phyloP scores from a whole-genome alignment of 1,140 invertebrate species.

The Heliconius hewitsoni region DNA sequence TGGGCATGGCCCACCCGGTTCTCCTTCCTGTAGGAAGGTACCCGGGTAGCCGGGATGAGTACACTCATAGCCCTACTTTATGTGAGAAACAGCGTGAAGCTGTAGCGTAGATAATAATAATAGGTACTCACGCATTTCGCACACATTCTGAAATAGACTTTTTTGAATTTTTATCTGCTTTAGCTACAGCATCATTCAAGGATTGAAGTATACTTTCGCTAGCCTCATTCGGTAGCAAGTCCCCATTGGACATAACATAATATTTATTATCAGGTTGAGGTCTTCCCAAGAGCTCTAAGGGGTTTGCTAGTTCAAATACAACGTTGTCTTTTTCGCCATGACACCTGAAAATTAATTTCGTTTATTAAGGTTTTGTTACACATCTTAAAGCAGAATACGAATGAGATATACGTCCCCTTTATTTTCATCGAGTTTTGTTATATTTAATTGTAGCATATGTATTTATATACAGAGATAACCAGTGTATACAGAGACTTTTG shows the following conservation, averaged over 20 bases:
- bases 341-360: conserved; percentile 71
- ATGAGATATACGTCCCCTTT: background rate
- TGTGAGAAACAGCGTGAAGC: too few species aligned
- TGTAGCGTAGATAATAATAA: too few species aligned
- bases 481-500: too few species aligned
- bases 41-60: too few species aligned
- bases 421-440: background rate
- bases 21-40: too few species aligned
- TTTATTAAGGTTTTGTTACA: background rate
- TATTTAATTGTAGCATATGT: too few species aligned
- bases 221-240: conserved; percentile 44
- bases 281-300: conserved; percentile 79
- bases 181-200: conserved; percentile 54
- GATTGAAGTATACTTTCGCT: conserved; percentile 44
- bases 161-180: conserved; percentile 58
- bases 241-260: conserved; percentile 63
- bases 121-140: conserved; percentile 63
- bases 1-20: too few species aligned
- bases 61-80: too few species aligned
- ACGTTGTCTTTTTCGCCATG: conserved; percentile 89
- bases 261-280: conserved; percentile 54
- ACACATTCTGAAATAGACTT: conserved; percentile 59
- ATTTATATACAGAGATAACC: too few species aligned
- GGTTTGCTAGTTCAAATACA: conserved; percentile 85
- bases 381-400: background rate